Evolutionary conservation across 2,888 invertebrate species (phyloP).

Genomic region (Theodoxus fluviatilis): DNA sequence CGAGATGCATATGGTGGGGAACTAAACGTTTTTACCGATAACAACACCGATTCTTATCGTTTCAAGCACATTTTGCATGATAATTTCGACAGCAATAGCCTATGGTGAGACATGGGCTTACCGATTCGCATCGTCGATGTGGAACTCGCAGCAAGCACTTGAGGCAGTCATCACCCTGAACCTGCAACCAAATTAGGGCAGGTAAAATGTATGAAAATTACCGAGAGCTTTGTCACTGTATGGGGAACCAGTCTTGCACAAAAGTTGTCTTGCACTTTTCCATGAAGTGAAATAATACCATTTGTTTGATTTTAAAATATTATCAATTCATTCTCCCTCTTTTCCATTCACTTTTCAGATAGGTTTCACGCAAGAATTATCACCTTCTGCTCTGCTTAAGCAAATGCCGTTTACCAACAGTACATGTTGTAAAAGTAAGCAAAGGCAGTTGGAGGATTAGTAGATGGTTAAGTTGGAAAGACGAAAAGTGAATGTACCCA

Average conservation of each 20-base stretch:
- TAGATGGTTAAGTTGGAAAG: no score
- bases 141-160: conserved; percentile 63
- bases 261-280: no score
- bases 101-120: conserved; percentile 39
- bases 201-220: conserved; percentile 2
- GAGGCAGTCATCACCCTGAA: conserved; percentile 59
- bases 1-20: no score
- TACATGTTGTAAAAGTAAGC: background rate
- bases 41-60: background rate
- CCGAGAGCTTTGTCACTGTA: no score
- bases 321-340: background rate
- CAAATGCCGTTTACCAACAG: background rate
- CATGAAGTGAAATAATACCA: no score
- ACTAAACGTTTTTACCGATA: no score
- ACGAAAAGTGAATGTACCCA: no score
- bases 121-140: conserved; percentile 63
- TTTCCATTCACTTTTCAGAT: background rate
- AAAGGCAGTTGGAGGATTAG: background rate
- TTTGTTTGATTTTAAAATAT: no score
- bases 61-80: background rate
- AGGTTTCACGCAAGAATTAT: background rate
- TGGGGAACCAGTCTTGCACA: no score
- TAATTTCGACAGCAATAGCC: background rate
- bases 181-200: conserved; percentile 41
- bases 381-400: background rate